phyloP scores from a whole-genome alignment of 2,888 invertebrate species.

The Mythimna loreyi region DNA sequence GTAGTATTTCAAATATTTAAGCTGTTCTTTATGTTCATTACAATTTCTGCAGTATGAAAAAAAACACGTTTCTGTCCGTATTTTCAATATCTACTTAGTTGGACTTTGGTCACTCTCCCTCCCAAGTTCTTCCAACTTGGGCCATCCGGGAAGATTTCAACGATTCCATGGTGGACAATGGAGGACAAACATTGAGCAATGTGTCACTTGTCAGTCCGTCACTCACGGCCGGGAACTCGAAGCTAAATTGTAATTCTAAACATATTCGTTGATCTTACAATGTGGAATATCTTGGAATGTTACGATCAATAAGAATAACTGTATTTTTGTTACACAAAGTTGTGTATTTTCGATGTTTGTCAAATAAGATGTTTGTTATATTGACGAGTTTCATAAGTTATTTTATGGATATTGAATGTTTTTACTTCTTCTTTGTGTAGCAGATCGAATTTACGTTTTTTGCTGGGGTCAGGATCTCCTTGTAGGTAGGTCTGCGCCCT shows the following conservation, averaged over 20 bases:
- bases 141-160: slow-evolving; percentile 51
- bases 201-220: slow-evolving; percentile 57
- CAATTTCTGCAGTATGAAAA: too few species aligned
- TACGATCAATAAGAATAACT: slow-evolving; percentile 46
- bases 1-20: neutral
- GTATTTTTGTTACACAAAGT: slow-evolving; percentile 8
- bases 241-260: slow-evolving; percentile 64
- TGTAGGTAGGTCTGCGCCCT: too few species aligned
- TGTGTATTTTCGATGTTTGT: neutral
- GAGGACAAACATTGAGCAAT: slow-evolving; percentile 63
- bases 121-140: slow-evolving; percentile 17
- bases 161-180: slow-evolving; percentile 57
- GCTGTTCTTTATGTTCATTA: neutral
- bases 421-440: too few species aligned
- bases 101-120: neutral
- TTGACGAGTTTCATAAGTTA: neutral
- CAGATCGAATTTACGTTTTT: too few species aligned
- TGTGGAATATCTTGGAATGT: slow-evolving; percentile 51
- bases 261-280: slow-evolving; percentile 51
- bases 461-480: too few species aligned
- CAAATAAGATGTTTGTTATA: neutral
- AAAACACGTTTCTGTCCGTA: too few species aligned
- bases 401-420: too few species aligned
- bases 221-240: slow-evolving; percentile 52
- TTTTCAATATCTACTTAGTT: neutral